phyloP scores from a whole-genome alignment of 2,888 invertebrate genomes.

The Allolobophora icterica region DNA sequence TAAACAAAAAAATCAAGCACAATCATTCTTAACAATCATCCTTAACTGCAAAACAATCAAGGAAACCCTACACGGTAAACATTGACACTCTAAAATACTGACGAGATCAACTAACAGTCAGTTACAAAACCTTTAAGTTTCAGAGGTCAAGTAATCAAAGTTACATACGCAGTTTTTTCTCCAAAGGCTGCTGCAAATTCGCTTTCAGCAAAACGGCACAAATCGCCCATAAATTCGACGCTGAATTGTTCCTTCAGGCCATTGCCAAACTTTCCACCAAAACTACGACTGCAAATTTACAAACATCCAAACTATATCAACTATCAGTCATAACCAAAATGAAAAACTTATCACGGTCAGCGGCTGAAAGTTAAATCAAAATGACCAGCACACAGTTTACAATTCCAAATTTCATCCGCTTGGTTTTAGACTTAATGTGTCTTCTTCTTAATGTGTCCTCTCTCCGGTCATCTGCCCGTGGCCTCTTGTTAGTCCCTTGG shows the following conservation, averaged over 20 bases:
- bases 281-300: slow-evolving; percentile 70
- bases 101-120: neutral
- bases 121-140: neutral
- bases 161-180: slow-evolving; percentile 83
- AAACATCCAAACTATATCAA: neutral
- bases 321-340: neutral
- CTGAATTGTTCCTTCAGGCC: slow-evolving; percentile 77
- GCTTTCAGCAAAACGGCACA: slow-evolving; percentile 75
- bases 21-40: no score
- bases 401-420: neutral
- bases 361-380: neutral
- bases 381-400: neutral
- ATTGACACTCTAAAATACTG: no score
- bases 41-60: no score
- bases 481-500: no score
- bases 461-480: no score
- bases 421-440: no score
- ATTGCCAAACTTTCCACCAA: slow-evolving; percentile 93
- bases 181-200: slow-evolving; percentile 79
- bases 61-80: no score
- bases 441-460: no score
- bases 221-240: slow-evolving; percentile 81
- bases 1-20: no score
- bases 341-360: neutral
- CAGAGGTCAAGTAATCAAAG: neutral